Evolutionary conservation across 2,797 vertebrate species (phyloP).

Genomic region (Leucoraja ocellata): DNA sequence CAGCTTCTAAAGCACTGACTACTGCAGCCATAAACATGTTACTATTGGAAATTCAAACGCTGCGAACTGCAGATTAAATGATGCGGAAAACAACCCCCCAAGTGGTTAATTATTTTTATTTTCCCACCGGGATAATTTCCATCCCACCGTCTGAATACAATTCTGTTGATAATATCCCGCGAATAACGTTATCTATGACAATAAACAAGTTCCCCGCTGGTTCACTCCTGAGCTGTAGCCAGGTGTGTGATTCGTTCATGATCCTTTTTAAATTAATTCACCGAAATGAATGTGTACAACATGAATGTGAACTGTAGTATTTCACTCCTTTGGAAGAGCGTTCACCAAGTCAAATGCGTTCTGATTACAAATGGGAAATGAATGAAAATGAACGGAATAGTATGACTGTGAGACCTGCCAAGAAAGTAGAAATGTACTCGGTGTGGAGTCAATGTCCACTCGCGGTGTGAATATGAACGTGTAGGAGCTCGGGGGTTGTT

Average conservation of each 20-base stretch:
- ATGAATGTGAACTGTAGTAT: neutral
- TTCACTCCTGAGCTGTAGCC: neutral
- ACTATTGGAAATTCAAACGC: slow-evolving; percentile 7
- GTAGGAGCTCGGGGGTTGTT: neutral
- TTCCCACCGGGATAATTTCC: neutral
- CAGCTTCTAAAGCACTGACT: no score
- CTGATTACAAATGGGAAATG: neutral
- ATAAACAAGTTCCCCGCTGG: neutral
- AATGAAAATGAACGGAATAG: no score
- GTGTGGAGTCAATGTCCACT: neutral
- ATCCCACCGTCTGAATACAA: neutral
- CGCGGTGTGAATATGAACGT: neutral
- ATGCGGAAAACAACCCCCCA: neutral
- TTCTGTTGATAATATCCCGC: neutral
- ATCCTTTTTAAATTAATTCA: neutral
- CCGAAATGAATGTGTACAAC: neutral
- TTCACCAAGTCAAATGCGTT: neutral
- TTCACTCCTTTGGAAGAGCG: neutral
- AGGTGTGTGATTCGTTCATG: no score
- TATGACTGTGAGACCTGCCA: neutral
- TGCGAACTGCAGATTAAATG: slow-evolving; percentile 9
- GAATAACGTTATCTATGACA: neutral
- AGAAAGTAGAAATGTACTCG: neutral
- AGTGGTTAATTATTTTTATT: slow-evolving; percentile 2
- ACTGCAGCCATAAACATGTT: no score